phyloP scores from a whole-genome alignment of 2,113 vertebrate genomes.

The Scomber colias region DNA sequence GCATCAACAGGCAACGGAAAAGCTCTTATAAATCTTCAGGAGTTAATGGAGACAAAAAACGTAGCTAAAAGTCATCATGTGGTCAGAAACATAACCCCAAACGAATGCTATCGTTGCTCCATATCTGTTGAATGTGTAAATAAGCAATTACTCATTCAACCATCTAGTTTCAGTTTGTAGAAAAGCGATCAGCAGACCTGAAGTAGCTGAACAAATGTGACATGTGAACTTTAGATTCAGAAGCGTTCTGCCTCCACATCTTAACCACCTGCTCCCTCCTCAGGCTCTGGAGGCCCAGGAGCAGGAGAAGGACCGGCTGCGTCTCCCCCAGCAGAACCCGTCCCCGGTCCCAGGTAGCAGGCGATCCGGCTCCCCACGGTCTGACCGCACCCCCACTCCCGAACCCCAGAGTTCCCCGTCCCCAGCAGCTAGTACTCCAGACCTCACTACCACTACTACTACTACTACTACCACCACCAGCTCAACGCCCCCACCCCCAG shows the following conservation, averaged over 20 bases:
- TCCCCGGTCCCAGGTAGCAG: conserved; percentile 79
- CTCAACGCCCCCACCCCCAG: conserved; percentile 41
- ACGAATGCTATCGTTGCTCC: too few relatives aligned
- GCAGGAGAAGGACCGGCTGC: conserved; percentile 85
- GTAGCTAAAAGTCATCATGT: too few relatives aligned
- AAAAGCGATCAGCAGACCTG: too few relatives aligned
- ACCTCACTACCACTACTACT: conserved; percentile 47
- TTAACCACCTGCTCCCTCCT: conserved; percentile 9
- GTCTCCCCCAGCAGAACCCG: conserved; percentile 83
- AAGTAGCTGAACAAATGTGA: too few relatives aligned
- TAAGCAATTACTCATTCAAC: too few relatives aligned
- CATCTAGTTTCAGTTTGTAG: too few relatives aligned
- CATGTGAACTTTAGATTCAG: too few relatives aligned
- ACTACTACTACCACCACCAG: conserved; percentile 33
- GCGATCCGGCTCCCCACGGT: conserved; percentile 82
- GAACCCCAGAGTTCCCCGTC: conserved; percentile 77
- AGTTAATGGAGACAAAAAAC: too few relatives aligned
- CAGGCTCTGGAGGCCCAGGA: conserved; percentile 92
- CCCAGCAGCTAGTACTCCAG: conserved; percentile 73
- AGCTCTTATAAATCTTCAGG: too few relatives aligned
- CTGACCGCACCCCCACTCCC: conserved; percentile 60
- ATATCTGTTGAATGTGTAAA: too few relatives aligned
- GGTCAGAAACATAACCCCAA: too few relatives aligned
- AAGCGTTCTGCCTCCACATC: neutral
- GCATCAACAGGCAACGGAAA: too few relatives aligned